A percentile compares a stretch with the other conserved stretches of the same genome.
Conservation (phyloP, 2,113 vertebrate species). For the Eulemur macaco region DNA sequence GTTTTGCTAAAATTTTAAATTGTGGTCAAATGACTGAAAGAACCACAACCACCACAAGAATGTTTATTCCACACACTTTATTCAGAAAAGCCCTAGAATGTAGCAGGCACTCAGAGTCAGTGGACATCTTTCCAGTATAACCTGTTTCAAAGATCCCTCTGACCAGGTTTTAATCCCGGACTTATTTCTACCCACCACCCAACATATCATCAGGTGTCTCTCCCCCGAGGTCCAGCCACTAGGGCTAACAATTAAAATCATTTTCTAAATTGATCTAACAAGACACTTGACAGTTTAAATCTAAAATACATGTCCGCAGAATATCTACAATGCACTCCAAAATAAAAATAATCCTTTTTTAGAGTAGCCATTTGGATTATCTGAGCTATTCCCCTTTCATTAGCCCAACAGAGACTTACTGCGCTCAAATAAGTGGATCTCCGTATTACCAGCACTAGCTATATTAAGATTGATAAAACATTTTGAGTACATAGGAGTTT, state of each 20-base stretch:
- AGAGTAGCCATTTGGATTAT: not conserved
- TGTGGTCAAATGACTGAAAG: not conserved
- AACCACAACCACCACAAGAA: not conserved
- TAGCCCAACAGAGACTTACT: not conserved
- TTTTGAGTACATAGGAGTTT: not conserved
- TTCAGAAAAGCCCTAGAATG: not conserved
- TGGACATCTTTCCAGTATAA: not conserved
- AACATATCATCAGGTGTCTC: not conserved
- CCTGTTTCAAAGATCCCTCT: slow-evolving; percentile 41
- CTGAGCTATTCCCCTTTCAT: not conserved
- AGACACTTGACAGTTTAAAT: not conserved
- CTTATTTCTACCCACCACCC: not conserved
- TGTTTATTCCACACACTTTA: not conserved
- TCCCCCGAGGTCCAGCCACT: not conserved
- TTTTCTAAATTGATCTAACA: not conserved
- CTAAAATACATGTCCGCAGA: not conserved
- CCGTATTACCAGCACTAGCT: not conserved
- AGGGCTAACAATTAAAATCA: not conserved
- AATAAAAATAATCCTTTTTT: not conserved
- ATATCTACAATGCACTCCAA: not conserved
- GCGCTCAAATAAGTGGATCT: not conserved
- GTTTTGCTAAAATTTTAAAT: not conserved
- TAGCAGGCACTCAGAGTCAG: not conserved
- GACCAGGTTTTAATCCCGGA: slow-evolving; percentile 41
- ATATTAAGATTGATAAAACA: not conserved